A percentile compares a stretch with the other conserved stretches of the same genome.
Evolutionary conservation across 2,113 vertebrate species (phyloP).

Genomic region (Mus musculus): GRCm39 chr9:49702501-49703000

Average conservation of each 20-base stretch:
- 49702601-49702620: background rate
- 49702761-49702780: slow-evolving; percentile 27
- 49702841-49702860: background rate
- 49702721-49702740: background rate
- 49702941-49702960: background rate
- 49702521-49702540: slow-evolving; percentile 16
- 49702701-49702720: background rate
- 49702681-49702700: slow-evolving; percentile 38
- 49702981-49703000: background rate
- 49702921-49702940: background rate
- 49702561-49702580: background rate
- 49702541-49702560: background rate
- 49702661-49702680: slow-evolving; percentile 28
- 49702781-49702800: slow-evolving; percentile 1
- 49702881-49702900: background rate
- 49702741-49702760: slow-evolving; percentile 26
- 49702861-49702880: background rate
- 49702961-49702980: background rate
- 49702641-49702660: slow-evolving; percentile 27
- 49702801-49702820: background rate
- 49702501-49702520: background rate
- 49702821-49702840: background rate
- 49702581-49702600: background rate
- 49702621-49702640: background rate
- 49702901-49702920: background rate